Percentiles rank a stretch among this genome's conserved stretches.
These are phyloP conservation scores for Ophiodon elongatus DNA, from an alignment of 2,113 vertebrate genomes.

Conservation along the genomic window DNA sequence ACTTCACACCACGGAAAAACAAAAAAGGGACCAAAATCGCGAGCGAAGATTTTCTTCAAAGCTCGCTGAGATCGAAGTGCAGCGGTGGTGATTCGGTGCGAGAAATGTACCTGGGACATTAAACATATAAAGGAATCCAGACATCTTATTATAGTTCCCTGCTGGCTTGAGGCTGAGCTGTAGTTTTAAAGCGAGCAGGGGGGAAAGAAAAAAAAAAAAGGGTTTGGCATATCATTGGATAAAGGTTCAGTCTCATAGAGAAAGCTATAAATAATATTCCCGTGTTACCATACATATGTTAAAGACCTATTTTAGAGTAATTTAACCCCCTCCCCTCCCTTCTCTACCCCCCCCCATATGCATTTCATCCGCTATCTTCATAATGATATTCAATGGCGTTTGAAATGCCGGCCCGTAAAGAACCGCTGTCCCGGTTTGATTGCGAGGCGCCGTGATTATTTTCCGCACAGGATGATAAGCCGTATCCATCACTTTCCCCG, in stretches of 20 bases:
- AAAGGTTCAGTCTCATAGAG: constrained; percentile 9
- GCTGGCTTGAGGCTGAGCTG: constrained; percentile 32
- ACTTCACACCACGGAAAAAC: constrained; percentile 33
- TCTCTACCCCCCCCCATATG: neutral
- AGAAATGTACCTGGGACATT: constrained; percentile 55
- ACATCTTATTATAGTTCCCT: constrained; percentile 41
- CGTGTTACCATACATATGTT: constrained; percentile 29
- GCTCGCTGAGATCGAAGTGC: constrained; percentile 48
- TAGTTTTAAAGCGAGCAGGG: constrained; percentile 27
- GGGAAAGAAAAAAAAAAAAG: constrained; percentile 7
- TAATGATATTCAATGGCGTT: constrained; percentile 47
- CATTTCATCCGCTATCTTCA: constrained; percentile 28
- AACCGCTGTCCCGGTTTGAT: constrained; percentile 47
- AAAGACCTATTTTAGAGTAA: constrained; percentile 13
- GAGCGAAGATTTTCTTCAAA: constrained; percentile 62
- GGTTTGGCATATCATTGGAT: constrained; percentile 13
- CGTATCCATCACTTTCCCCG: constrained; percentile 68
- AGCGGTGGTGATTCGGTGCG: constrained; percentile 41
- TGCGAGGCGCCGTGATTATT: constrained; percentile 60
- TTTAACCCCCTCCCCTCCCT: neutral
- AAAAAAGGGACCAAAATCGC: constrained; percentile 10
- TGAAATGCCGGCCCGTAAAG: constrained; percentile 47
- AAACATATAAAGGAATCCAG: constrained; percentile 45
- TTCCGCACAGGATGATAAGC: constrained; percentile 70
- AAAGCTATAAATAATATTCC: constrained; percentile 34